Evolutionary conservation across 2,113 vertebrate species (phyloP).

Genomic region (Stictonetta naevosa): DNA sequence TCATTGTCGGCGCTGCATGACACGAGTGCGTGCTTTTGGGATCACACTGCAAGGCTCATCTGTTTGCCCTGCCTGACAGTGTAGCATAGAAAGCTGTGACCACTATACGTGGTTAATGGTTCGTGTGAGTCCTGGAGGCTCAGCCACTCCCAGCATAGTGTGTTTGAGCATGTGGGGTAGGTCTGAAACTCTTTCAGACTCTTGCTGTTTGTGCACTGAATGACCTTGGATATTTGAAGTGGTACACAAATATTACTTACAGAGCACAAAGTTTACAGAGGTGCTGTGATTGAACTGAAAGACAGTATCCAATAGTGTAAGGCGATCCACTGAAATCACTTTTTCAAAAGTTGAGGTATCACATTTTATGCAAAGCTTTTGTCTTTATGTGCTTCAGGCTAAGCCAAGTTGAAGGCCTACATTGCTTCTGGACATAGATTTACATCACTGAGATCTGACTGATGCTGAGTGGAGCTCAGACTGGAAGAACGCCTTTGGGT

Average conservation of each 20-base stretch:
- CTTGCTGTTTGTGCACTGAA: background rate
- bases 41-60: accelerated
- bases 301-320: background rate
- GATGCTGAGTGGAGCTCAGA: background rate
- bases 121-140: background rate
- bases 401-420: background rate
- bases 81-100: no score
- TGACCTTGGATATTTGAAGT: background rate
- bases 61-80: background rate
- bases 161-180: accelerated
- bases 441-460: background rate
- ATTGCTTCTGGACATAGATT: accelerated
- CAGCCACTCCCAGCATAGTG: background rate
- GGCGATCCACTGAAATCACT: background rate
- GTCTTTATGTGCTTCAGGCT: background rate
- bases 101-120: accelerated
- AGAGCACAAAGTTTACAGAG: background rate
- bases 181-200: background rate
- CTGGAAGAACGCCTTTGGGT: background rate
- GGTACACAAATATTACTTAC: background rate
- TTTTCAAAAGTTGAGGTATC: background rate
- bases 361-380: background rate
- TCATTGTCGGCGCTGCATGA: accelerated
- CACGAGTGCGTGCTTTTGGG: accelerated
- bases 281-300: background rate